Evolutionary conservation across 2,888 invertebrate genomes (phyloP).

Genomic region (Phortica okadai): DNA sequence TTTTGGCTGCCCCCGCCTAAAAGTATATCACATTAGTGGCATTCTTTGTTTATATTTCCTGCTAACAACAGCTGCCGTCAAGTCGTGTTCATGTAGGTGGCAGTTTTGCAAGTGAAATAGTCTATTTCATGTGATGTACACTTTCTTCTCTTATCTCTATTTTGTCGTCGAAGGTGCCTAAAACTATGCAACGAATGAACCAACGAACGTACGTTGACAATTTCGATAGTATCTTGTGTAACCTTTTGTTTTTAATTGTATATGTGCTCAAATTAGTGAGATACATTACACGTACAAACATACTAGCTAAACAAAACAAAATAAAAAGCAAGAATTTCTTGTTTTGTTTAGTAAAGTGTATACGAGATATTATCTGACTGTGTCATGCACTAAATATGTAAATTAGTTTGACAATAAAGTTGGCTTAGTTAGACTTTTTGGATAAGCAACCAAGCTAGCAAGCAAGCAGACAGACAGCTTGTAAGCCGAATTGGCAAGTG

Average conservation of each 20-base stretch:
- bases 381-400: slow-evolving; percentile 31
- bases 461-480: background rate
- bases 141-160: background rate
- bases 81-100: background rate
- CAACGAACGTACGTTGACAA: slow-evolving; percentile 1
- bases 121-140: slow-evolving; percentile 14
- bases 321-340: background rate
- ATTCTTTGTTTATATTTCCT: slow-evolving; percentile 25
- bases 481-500: background rate
- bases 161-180: background rate
- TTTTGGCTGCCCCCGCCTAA: slow-evolving; percentile 1
- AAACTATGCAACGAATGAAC: slow-evolving; percentile 1
- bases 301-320: background rate
- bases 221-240: slow-evolving; percentile 30
- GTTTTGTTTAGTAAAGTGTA: slow-evolving; percentile 4
- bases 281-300: background rate
- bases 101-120: slow-evolving; percentile 26
- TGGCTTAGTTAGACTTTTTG: slow-evolving; percentile 17
- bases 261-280: slow-evolving; percentile 17
- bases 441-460: background rate
- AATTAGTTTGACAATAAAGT: slow-evolving; percentile 33
- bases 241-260: slow-evolving; percentile 25
- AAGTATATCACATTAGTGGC: slow-evolving; percentile 12
- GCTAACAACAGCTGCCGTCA: background rate
- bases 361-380: slow-evolving; percentile 24